phyloP scores from a whole-genome alignment of 2,888 invertebrate species.

The Entomobrya multifasciata region DNA sequence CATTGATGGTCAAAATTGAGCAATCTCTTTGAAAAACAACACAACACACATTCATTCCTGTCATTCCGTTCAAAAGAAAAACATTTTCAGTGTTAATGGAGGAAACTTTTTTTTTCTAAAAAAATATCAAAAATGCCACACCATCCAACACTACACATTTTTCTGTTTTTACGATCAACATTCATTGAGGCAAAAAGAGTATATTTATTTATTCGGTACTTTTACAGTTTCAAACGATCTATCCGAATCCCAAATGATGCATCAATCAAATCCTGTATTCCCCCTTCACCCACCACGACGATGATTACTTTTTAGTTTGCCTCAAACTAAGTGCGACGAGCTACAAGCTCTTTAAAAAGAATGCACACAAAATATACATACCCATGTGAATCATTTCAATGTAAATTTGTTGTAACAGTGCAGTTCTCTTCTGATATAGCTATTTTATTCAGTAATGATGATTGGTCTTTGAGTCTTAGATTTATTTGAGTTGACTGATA shows the following conservation, averaged over 20 bases:
- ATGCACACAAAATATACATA: not conserved
- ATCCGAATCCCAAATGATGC: not conserved
- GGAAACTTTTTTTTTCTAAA: too few species aligned
- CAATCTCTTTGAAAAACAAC: too few species aligned
- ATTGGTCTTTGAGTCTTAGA: slow-evolving; percentile 51
- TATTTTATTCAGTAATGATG: slow-evolving; percentile 16
- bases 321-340: too few species aligned
- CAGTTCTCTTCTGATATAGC: too few species aligned
- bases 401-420: not conserved
- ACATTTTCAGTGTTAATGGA: too few species aligned
- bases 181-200: slow-evolving; percentile 1
- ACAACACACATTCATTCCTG: too few species aligned
- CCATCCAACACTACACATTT: not conserved
- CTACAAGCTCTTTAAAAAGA: too few species aligned
- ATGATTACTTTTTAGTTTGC: too few species aligned
- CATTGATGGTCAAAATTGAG: too few species aligned
- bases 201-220: not conserved
- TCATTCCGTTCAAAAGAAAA: too few species aligned
- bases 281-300: too few species aligned
- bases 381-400: slow-evolving; percentile 36
- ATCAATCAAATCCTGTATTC: slow-evolving; percentile 9
- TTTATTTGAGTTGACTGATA: slow-evolving; percentile 46
- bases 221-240: not conserved
- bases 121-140: not conserved
- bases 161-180: not conserved